phyloP scores from a whole-genome alignment of 2,888 invertebrate species.

The Tipula lateralis region DNA sequence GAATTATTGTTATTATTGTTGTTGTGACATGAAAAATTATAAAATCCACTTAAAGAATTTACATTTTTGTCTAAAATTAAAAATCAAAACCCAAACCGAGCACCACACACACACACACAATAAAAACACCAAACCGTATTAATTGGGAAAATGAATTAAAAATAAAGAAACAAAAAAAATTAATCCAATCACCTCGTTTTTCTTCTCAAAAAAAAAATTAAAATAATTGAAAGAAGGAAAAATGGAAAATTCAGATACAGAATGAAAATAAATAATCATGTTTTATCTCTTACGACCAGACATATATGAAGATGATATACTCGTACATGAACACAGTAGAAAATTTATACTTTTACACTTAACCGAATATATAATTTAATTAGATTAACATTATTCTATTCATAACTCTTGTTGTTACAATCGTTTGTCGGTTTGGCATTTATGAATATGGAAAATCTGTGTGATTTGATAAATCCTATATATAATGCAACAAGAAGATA shows the following conservation, averaged over 20 bases:
- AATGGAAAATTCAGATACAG: not conserved
- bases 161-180: not conserved
- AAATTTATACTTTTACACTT: constrained; percentile 27
- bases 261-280: constrained; percentile 25
- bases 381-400: constrained; percentile 13
- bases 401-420: not conserved
- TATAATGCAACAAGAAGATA: not conserved
- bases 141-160: not conserved
- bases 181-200: constrained; percentile 15
- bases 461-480: not conserved
- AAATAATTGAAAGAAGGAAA: not conserved
- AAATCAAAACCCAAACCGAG: not conserved
- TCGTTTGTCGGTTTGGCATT: constrained; percentile 12
- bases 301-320: not conserved
- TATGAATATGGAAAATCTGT: not conserved
- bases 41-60: not conserved
- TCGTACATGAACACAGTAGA: not conserved
- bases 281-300: constrained; percentile 28
- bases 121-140: not conserved
- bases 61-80: not conserved
- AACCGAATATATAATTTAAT: constrained; percentile 28
- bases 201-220: not conserved
- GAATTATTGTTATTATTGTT: not conserved
- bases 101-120: not conserved
- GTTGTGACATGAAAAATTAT: constrained; percentile 5